Evolutionary conservation across 2,888 invertebrate genomes (phyloP), one percentile per base, ranked within the genome.

Genomic region (Caradrina kadenii): DNA sequence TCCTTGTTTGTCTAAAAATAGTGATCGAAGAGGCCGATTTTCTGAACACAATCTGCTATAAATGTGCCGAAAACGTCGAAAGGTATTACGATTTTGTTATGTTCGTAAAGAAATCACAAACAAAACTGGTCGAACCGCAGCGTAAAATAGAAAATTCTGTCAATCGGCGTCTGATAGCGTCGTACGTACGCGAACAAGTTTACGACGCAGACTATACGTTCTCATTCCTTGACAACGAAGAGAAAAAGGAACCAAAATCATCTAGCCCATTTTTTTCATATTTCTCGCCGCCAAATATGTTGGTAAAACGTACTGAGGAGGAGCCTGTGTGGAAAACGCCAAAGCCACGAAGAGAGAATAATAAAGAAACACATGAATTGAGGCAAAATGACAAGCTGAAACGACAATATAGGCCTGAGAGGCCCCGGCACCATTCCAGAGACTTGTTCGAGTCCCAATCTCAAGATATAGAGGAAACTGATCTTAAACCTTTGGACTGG

Each of bases 371-470:
- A 61, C 68, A 84, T 64, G 82, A 87, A n/a, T 21, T 79, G 49
- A 83, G 68, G 64, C 76, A 66, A 48, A 76, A 83, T 52, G 83
- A 81, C 19, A 82, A 79, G 58, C 64, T 67, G 59, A 86, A 86
- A 66, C 86, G 79, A 73, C 85, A 83, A 39, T 80, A 76, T 7
- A 89, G 87, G 65, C 55, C 80, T 0, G 86, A 87, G 39, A 87
- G 81, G 22, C 80, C 89, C 2, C 87, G 88, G 15, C 92, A 90
- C 54, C 87, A 86, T 72, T 95, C 95, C n/a, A 87, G 91, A 69
- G 95, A 96, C 79, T 68, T 96, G 21, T 95, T 96, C 73, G 95
- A 94, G 49, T 93, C 94, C 1, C 93, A 93, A 73, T 93, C 94
- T 22, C 93, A 92, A 66, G 93, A 94, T 10, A 76, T 85, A 5